Evolutionary conservation across 2,888 invertebrate species (phyloP).

Genomic region (Nomada ferruginata): DNA sequence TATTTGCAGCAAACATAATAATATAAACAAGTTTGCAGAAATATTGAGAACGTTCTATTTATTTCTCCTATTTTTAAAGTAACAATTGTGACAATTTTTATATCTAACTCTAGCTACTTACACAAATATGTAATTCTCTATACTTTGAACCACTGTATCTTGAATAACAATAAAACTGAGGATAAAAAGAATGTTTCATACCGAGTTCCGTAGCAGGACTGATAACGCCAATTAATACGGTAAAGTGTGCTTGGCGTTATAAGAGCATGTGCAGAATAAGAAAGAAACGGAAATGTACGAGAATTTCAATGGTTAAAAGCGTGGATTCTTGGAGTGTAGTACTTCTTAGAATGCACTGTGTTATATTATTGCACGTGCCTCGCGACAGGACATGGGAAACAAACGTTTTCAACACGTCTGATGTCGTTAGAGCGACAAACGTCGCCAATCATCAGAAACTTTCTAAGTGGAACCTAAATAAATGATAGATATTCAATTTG

Average conservation of each 20-base stretch:
- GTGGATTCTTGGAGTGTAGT: background rate
- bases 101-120: too few relatives aligned
- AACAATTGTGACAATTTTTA: too few relatives aligned
- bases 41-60: too few relatives aligned
- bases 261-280: background rate
- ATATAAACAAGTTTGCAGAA: too few relatives aligned
- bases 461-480: too few relatives aligned
- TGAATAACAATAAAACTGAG: too few relatives aligned
- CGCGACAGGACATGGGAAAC: constrained; percentile 9
- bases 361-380: constrained; percentile 7
- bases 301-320: background rate
- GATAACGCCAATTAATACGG: constrained; percentile 7
- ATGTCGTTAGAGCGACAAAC: constrained; percentile 31
- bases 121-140: too few relatives aligned
- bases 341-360: constrained; percentile 7
- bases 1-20: too few relatives aligned
- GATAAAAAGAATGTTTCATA: background rate
- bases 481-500: too few relatives aligned
- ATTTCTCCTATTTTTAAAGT: too few relatives aligned
- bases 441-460: constrained; percentile 17
- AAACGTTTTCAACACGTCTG: constrained; percentile 19
- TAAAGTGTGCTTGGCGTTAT: background rate
- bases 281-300: constrained; percentile 10
- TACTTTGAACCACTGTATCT: too few relatives aligned
- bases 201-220: background rate